These are phyloP conservation scores for Xiphias gladius DNA, from an alignment of 2,113 vertebrate genomes.

Conservation along the genomic window DNA sequence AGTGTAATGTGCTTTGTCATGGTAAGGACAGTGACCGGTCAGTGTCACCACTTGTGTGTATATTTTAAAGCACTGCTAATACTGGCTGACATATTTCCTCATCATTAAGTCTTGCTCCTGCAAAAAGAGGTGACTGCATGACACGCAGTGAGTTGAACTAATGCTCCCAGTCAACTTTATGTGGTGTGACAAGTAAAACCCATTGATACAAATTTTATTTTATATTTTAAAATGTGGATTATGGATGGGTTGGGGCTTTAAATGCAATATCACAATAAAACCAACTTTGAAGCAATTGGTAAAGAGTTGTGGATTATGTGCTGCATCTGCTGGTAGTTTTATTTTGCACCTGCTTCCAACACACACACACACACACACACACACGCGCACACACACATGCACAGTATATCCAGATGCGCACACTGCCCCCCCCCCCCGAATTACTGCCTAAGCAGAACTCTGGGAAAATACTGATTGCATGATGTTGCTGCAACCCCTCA, in stretches of 20 bases:
- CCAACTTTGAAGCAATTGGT: neutral
- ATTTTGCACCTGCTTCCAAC: neutral
- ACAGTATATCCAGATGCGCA: neutral
- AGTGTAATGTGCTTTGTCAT: neutral
- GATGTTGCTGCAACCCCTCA: conserved; percentile 65
- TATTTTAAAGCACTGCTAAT: neutral
- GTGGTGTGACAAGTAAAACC: neutral
- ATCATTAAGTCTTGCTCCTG: neutral
- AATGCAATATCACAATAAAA: neutral
- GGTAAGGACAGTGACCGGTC: neutral
- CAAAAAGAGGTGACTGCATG: neutral
- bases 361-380: neutral
- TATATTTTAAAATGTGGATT: too few species aligned
- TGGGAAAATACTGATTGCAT: conserved; percentile 72
- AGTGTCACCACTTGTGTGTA: neutral
- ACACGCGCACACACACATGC: neutral
- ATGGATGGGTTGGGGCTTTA: neutral
- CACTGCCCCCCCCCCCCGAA: conserved; percentile 2
- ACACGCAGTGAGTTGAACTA: neutral
- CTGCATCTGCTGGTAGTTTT: neutral
- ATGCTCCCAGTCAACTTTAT: neutral
- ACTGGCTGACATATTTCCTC: neutral
- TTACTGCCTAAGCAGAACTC: conserved; percentile 66
- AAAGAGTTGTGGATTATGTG: neutral
- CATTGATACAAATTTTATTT: neutral